Percentiles rank a stretch among this genome's conserved stretches.
These are phyloP conservation scores for Diadegma fenestrale DNA, from an alignment of 2,888 invertebrate genomes.

Conservation along the genomic window DNA sequence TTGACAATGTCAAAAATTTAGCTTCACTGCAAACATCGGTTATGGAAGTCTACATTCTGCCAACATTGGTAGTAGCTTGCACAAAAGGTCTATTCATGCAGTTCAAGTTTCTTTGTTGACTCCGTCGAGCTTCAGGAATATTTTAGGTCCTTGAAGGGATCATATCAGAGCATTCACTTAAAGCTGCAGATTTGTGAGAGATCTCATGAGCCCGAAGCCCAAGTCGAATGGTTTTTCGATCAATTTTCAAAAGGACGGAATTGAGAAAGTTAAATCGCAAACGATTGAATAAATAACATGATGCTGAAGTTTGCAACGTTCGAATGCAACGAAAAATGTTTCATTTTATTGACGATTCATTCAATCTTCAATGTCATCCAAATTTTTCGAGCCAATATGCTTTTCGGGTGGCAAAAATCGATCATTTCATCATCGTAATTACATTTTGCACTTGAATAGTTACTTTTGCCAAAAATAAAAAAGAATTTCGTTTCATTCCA, in stretches of 20 bases:
- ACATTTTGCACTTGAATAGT: too few species aligned
- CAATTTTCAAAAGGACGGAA: not conserved
- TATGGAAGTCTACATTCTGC: conserved; percentile 8
- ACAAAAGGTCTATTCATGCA: conserved; percentile 44
- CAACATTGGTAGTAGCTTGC: conserved; percentile 8
- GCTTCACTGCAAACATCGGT: conserved; percentile 27
- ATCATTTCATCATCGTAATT: too few species aligned
- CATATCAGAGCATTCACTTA: not conserved
- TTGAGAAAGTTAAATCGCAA: too few species aligned
- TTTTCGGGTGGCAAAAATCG: too few species aligned
- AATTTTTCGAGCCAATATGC: too few species aligned
- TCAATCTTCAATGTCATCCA: too few species aligned
- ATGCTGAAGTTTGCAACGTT: too few species aligned
- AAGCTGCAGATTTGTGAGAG: not conserved
- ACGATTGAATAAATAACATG: too few species aligned
- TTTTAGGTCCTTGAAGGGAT: conserved; percentile 10
- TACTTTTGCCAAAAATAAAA: too few species aligned
- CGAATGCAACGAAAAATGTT: too few species aligned
- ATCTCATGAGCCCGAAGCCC: not conserved
- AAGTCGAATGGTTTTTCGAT: not conserved
- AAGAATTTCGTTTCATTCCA: too few species aligned
- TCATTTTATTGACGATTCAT: too few species aligned
- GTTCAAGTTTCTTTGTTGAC: conserved; percentile 17
- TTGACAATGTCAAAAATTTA: conserved; percentile 17
- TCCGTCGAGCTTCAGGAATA: conserved; percentile 16